These are phyloP conservation scores for Xenopus petersii DNA, from an alignment of 2,797 vertebrate species.

Conservation along the genomic window DNA sequence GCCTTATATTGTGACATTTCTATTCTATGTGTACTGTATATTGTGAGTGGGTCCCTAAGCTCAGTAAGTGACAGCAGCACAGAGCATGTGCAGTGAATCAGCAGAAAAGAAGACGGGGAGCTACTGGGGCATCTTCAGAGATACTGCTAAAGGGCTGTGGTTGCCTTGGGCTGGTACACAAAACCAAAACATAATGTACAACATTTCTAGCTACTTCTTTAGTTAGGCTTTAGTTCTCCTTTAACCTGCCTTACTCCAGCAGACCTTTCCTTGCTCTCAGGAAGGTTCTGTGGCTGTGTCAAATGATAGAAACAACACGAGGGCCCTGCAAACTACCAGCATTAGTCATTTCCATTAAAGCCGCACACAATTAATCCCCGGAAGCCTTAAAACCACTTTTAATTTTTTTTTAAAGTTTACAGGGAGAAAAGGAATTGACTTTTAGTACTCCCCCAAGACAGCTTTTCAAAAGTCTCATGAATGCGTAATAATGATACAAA, in stretches of 20 bases:
- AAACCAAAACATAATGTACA: no score
- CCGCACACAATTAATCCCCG: slow-evolving; percentile 18
- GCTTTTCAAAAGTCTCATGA: not conserved
- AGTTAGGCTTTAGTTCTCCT: no score
- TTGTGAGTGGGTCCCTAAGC: no score
- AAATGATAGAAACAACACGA: slow-evolving; percentile 12
- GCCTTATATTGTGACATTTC: no score
- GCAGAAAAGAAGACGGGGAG: no score
- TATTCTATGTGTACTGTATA: no score
- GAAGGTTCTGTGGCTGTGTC: not conserved
- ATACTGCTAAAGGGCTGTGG: no score
- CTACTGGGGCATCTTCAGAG: no score
- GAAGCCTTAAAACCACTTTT: not conserved
- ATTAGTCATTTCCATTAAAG: slow-evolving; percentile 17
- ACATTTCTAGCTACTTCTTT: no score
- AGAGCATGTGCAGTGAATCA: no score
- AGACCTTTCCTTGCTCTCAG: slow-evolving; percentile 15
- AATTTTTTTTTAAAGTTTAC: slow-evolving; percentile 1
- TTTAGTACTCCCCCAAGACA: not conserved
- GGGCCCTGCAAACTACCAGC: not conserved
- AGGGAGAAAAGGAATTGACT: not conserved
- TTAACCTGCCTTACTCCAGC: not conserved
- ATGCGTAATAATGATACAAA: not conserved
- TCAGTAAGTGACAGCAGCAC: no score
- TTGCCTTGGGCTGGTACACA: no score